phyloP scores from a whole-genome alignment of 1,140 invertebrate genomes.

The Hylyphantes graminicola region DNA sequence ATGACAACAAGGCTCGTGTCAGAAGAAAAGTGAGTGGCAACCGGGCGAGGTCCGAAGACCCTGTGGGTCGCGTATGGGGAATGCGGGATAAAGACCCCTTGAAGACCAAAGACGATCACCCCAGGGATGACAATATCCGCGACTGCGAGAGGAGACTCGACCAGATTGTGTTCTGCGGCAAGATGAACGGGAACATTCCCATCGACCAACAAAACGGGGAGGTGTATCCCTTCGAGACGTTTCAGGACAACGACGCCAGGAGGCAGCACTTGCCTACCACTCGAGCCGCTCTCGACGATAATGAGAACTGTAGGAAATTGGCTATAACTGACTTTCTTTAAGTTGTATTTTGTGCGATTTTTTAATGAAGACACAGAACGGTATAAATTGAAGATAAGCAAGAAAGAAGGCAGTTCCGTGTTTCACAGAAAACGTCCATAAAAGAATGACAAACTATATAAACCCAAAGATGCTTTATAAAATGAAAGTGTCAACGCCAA shows the following conservation, averaged over 20 bases:
- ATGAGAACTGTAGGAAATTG: constrained; percentile 46
- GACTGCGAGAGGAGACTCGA: constrained; percentile 15
- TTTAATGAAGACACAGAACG: too few species aligned
- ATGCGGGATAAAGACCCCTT: neutral
- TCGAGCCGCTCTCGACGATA: neutral
- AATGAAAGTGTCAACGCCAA: too few species aligned
- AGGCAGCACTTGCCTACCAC: neutral
- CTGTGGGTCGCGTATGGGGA: neutral
- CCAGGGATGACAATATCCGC: constrained; percentile 50
- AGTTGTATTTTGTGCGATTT: neutral
- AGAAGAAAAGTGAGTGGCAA: constrained; percentile 24
- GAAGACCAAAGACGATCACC: neutral
- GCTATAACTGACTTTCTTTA: constrained; percentile 51
- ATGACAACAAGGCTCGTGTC: neutral
- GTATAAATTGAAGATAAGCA: too few species aligned
- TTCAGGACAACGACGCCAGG: neutral
- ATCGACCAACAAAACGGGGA: neutral
- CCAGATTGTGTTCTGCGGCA: constrained; percentile 11
- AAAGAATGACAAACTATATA: too few species aligned
- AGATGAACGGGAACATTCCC: constrained; percentile 22
- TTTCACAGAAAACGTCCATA: too few species aligned
- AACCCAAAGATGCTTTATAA: too few species aligned
- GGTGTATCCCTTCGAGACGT: constrained; percentile 20
- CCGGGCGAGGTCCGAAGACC: neutral
- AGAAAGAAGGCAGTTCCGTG: too few species aligned